Base-by-base conservation (phyloP, 2,888 invertebrate genomes). In the Drosophila testacea region DNA sequence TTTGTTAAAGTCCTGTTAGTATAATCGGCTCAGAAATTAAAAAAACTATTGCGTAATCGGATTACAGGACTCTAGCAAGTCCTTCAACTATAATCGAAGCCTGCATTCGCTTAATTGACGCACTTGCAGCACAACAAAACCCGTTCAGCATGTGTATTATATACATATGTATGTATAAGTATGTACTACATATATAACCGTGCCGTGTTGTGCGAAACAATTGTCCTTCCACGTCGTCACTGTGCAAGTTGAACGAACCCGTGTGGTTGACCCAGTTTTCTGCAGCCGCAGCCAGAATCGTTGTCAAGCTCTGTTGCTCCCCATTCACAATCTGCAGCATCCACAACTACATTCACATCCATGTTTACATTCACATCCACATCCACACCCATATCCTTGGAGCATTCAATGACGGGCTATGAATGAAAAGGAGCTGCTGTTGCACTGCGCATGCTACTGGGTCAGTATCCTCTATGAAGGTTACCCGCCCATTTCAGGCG, bases 381-480 rank as follows among this genome's bases (percentile, higher is more conserved):
- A 50, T n/a, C 4, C 28, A 38, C 16, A 11, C 10, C n/a, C 62
- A 66, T 60, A 74, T 73, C 72, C 77, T 69, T 63, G 79, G 78
- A 76, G 73, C 79, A 70, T 36, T 62, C 64, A 67, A 69, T 57
- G 66, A 73, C 57, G 50, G 46, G 61, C 63, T 56, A 75, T 81
- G 79, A 70, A 80, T 81, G 81, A 81, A 81, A 56, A 72, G 72
- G 77, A 74, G 51, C 56, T 36, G 61, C 32, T n/a, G 55, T 28
- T 56, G 69, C 79, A 88, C 16, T 85, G 91, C 91, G 91, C 90
- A 92, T 83, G 88, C 79, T 86, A 83, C 76, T 91, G 78, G 91
- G 91, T 91, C 92, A 92, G 90, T 80, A 90, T 84, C 89, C 92
- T 90, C 83, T 72, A 76, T 69, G 77, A 74, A 77, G 80, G 80